These are phyloP conservation scores for Trichosurus vulpecula DNA, from an alignment of 2,797 vertebrate genomes.

Conservation along the genomic window DNA sequence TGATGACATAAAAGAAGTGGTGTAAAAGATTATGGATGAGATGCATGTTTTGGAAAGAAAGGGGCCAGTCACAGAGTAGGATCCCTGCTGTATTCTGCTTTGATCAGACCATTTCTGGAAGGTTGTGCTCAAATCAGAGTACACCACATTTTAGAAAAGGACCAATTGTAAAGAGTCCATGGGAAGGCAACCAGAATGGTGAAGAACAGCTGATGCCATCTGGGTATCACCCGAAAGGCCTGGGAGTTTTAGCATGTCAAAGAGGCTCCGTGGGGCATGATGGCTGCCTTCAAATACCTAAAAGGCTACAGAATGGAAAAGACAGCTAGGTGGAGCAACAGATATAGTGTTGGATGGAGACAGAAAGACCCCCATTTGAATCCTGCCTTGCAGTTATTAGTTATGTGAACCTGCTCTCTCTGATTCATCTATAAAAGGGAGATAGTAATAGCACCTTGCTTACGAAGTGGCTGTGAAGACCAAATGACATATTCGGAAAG, in stretches of 20 bases:
- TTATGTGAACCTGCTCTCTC: not conserved
- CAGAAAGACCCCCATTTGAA: not conserved
- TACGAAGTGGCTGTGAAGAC: not conserved
- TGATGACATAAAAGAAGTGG: not conserved
- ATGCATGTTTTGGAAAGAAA: not conserved
- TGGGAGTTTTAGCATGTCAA: not conserved
- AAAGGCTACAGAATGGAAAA: not conserved
- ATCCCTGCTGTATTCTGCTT: not conserved
- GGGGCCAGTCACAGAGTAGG: not conserved
- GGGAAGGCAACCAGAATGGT: not conserved
- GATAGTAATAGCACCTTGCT: not conserved
- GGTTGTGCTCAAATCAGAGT: not conserved
- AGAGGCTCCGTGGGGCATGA: not conserved
- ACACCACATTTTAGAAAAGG: not conserved
- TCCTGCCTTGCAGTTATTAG: not conserved
- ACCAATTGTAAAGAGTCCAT: not conserved
- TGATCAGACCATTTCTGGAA: not conserved
- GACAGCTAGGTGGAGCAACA: not conserved
- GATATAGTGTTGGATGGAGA: not conserved
- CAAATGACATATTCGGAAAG: not conserved
- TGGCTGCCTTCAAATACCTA: not conserved
- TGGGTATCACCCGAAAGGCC: not conserved
- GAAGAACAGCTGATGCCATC: not conserved
- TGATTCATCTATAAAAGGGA: not conserved
- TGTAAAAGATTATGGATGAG: not conserved